These are phyloP conservation scores for Mesoligia furuncula DNA, from an alignment of 2,888 invertebrate species.

Conservation along the genomic window DNA sequence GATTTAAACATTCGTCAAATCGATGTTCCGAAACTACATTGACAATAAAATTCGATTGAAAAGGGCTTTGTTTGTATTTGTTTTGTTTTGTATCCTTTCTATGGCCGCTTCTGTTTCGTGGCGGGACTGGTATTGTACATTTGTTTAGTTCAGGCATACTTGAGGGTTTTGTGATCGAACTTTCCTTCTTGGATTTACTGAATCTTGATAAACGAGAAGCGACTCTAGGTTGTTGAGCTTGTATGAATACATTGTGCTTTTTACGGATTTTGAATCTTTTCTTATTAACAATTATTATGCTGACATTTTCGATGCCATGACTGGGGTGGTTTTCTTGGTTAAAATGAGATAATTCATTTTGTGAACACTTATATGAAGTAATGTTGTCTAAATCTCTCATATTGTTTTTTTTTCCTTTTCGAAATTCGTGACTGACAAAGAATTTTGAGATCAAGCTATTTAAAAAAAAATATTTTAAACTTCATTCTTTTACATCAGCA, in stretches of 20 bases:
- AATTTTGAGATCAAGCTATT: no score
- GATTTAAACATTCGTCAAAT: conserved; percentile 5
- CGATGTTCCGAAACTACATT: conserved; percentile 44
- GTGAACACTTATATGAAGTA: not conserved
- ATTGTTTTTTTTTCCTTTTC: not conserved
- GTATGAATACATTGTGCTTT: conserved; percentile 23
- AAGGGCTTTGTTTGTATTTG: conserved; percentile 8
- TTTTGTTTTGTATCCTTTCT: not conserved
- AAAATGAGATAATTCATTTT: conserved; percentile 13
- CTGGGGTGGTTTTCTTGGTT: conserved; percentile 14
- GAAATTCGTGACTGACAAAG: not conserved
- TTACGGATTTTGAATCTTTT: conserved; percentile 34
- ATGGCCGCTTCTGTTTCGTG: conserved; percentile 11
- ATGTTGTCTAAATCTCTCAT: conserved; percentile 26
- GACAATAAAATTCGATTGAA: conserved; percentile 33
- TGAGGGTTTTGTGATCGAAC: conserved; percentile 6
- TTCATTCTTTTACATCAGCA: not conserved
- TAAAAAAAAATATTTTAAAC: not conserved
- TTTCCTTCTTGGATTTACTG: conserved; percentile 1
- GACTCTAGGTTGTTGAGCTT: not conserved
- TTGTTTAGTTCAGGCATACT: conserved; percentile 50
- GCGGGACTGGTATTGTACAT: not conserved
- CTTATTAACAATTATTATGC: conserved; percentile 47
- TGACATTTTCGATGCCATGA: conserved; percentile 35
- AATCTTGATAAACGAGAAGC: conserved; percentile 22